A percentile compares a stretch with the other conserved stretches of the same genome.
Evolutionary conservation across 2,113 vertebrate species (phyloP).

Genomic region (Benitochromis conjunctus): DNA sequence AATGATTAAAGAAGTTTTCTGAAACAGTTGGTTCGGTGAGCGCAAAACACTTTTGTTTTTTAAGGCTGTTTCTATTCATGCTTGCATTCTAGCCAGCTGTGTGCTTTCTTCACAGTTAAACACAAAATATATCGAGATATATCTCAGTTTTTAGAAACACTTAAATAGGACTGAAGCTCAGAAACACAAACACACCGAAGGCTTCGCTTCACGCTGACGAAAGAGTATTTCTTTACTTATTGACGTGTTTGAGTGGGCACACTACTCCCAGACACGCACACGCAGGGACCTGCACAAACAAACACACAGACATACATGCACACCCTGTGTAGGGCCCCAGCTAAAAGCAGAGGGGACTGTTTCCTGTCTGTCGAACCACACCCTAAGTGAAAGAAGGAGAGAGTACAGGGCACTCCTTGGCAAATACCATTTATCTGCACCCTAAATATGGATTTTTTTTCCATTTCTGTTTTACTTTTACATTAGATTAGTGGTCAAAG

Average conservation of each 20-base stretch:
- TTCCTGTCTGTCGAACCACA: conserved; percentile 67
- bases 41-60: neutral
- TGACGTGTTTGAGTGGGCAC: conserved; percentile 38
- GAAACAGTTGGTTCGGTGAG: neutral
- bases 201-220: neutral
- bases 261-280: conserved; percentile 3
- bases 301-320: neutral
- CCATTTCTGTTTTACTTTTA: conserved; percentile 4
- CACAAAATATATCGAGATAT: neutral
- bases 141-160: neutral
- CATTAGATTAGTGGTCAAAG: neutral
- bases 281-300: neutral
- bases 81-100: neutral
- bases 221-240: conserved; percentile 32
- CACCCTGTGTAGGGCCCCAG: conserved; percentile 47
- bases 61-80: neutral
- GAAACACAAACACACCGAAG: neutral
- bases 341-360: conserved; percentile 67
- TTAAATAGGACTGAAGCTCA: neutral
- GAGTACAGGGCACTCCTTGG: conserved; percentile 30
- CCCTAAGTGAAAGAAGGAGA: conserved; percentile 41
- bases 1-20: neutral
- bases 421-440: conserved; percentile 42
- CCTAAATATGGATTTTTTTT: neutral
- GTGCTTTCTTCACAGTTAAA: neutral